Evolutionary conservation across 2,888 invertebrate species (phyloP).

Genomic region (Mythimna impura): DNA sequence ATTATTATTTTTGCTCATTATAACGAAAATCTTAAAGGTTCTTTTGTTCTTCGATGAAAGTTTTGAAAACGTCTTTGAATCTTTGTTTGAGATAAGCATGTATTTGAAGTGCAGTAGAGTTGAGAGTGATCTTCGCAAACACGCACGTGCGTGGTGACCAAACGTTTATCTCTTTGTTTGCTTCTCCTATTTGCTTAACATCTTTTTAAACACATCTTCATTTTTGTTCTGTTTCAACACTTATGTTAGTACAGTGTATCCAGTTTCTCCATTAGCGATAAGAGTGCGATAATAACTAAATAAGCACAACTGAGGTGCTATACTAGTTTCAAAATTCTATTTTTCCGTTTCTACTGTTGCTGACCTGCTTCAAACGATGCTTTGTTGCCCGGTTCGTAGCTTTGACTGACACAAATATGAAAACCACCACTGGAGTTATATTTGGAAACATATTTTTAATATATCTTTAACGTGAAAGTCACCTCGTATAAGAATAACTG

Average conservation of each 20-base stretch:
- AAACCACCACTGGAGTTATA: constrained; percentile 68
- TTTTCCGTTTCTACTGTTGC: constrained; percentile 68
- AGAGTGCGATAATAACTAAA: constrained; percentile 35
- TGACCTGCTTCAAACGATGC: constrained; percentile 56
- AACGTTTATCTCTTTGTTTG: constrained; percentile 80
- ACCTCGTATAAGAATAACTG: constrained; percentile 22
- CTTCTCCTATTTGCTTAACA: constrained; percentile 74
- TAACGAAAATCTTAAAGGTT: constrained; percentile 57
- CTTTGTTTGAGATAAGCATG: constrained; percentile 61
- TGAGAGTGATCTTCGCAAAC: constrained; percentile 74
- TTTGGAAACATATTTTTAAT: constrained; percentile 73
- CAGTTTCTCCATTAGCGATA: constrained; percentile 51
- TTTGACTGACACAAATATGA: constrained; percentile 67
- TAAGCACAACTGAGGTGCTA: constrained; percentile 28
- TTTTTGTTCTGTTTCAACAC: constrained; percentile 56
- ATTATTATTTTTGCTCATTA: constrained; percentile 66
- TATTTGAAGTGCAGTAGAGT: constrained; percentile 66
- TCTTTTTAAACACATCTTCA: constrained; percentile 68
- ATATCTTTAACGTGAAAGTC: constrained; percentile 69
- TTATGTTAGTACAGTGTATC: constrained; percentile 46
- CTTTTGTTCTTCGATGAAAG: constrained; percentile 64
- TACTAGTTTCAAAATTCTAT: constrained; percentile 55
- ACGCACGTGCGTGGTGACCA: constrained; percentile 82
- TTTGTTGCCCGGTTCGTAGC: constrained; percentile 72
- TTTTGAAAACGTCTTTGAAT: constrained; percentile 46